A percentile compares a stretch with the other conserved stretches of the same genome.
phyloP scores from a whole-genome alignment of 2,797 vertebrate genomes.

The Bufotes viridis region DNA sequence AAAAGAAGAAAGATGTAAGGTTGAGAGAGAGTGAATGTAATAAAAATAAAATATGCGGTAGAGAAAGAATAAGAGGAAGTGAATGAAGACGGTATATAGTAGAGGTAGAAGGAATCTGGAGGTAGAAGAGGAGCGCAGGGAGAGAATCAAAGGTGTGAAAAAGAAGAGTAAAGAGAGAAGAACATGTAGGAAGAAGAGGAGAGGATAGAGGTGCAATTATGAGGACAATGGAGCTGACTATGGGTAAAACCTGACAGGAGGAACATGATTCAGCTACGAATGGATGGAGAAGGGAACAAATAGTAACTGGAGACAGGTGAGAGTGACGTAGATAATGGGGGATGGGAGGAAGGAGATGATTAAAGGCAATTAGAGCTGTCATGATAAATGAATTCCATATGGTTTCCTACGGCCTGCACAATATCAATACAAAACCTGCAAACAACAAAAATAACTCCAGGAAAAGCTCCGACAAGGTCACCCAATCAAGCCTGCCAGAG shows the following conservation, averaged over 20 bases:
- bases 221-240: not conserved
- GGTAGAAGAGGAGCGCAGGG: not conserved
- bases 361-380: not conserved
- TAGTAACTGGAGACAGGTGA: conserved; percentile 34
- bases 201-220: not conserved
- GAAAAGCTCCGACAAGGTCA: conserved; percentile 19
- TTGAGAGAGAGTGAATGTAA: not conserved
- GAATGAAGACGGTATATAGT: not conserved
- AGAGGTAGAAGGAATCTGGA: not conserved
- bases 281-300: not conserved
- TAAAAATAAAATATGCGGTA: not conserved
- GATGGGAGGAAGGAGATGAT: conserved; percentile 10
- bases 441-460: conserved; percentile 22
- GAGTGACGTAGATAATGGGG: not conserved
- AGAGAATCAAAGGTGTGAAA: not conserved
- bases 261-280: not conserved
- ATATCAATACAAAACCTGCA: conserved; percentile 30
- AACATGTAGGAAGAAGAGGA: not conserved
- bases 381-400: conserved; percentile 42
- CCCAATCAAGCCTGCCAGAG: not conserved
- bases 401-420: conserved; percentile 3
- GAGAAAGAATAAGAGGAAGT: not conserved
- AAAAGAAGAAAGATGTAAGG: not conserved
- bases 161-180: not conserved
- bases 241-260: not conserved